Evolutionary conservation across 2,888 invertebrate species (phyloP).

Genomic region (Pyrgus malvae): DNA sequence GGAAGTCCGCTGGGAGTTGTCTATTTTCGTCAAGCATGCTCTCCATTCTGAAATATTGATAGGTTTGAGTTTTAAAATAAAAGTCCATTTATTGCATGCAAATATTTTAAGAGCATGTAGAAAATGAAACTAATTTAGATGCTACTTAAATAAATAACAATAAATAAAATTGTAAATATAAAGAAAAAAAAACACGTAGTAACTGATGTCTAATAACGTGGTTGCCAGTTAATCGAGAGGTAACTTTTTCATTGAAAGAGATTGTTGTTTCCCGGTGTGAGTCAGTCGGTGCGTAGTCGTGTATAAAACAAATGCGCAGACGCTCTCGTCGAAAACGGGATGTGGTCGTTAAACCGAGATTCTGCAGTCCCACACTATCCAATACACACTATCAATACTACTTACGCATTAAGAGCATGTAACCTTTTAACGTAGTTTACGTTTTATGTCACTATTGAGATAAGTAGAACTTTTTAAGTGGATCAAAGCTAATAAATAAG

Average conservation of each 20-base stretch:
- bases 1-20: conserved; percentile 86
- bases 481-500: conserved; percentile 11
- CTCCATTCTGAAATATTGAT: conserved; percentile 82
- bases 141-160: neutral
- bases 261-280: conserved; percentile 67
- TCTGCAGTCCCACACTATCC: conserved; percentile 47
- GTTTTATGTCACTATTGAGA: conserved; percentile 29
- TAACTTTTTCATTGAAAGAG: conserved; percentile 60
- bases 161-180: neutral
- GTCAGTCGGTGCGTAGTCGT: conserved; percentile 57
- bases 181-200: neutral
- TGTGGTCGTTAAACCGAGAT: conserved; percentile 78
- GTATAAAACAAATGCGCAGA: conserved; percentile 72
- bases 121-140: too few relatives aligned
- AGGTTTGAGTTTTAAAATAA: too few relatives aligned
- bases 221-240: conserved; percentile 54
- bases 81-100: too few relatives aligned
- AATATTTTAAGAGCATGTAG: too few relatives aligned
- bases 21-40: conserved; percentile 79
- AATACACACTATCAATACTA: conserved; percentile 36
- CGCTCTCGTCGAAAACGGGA: conserved; percentile 66
- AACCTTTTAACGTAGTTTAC: conserved; percentile 20
- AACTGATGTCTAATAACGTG: conserved; percentile 31
- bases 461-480: conserved; percentile 9
- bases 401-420: conserved; percentile 17